Percentiles rank a stretch among this genome's conserved stretches.
Conservation (phyloP, 2,113 vertebrate species). For the Scalopus aquaticus region DNA sequence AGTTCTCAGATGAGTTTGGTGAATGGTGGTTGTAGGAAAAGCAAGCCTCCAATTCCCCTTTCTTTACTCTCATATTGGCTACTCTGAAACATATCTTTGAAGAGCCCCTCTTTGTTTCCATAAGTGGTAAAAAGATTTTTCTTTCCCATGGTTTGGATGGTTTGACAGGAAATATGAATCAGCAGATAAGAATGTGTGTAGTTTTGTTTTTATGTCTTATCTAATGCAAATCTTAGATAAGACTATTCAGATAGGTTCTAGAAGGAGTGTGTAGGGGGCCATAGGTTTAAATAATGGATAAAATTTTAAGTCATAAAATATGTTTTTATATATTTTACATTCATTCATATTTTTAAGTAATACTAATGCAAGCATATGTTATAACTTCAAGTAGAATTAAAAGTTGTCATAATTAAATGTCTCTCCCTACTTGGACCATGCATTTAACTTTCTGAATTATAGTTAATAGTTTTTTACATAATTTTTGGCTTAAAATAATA, state of each 20-base stretch:
- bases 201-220: neutral
- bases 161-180: neutral
- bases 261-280: neutral
- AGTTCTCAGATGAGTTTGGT: neutral
- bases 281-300: neutral
- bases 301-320: neutral
- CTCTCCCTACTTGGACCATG: neutral
- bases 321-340: too few species aligned
- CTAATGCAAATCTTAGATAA: neutral
- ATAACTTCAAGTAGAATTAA: neutral
- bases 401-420: neutral
- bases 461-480: neutral
- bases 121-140: neutral
- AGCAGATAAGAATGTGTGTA: neutral
- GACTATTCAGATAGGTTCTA: neutral
- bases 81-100: neutral
- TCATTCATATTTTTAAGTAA: neutral
- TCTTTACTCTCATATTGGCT: neutral
- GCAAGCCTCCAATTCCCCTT: neutral
- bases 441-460: neutral
- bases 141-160: neutral
- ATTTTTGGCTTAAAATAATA: neutral
- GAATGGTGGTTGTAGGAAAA: neutral
- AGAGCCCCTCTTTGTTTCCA: neutral
- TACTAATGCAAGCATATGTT: neutral